These are phyloP conservation scores for Mellivora capensis DNA, from an alignment of 2,113 vertebrate genomes.

Conservation along the genomic window DNA sequence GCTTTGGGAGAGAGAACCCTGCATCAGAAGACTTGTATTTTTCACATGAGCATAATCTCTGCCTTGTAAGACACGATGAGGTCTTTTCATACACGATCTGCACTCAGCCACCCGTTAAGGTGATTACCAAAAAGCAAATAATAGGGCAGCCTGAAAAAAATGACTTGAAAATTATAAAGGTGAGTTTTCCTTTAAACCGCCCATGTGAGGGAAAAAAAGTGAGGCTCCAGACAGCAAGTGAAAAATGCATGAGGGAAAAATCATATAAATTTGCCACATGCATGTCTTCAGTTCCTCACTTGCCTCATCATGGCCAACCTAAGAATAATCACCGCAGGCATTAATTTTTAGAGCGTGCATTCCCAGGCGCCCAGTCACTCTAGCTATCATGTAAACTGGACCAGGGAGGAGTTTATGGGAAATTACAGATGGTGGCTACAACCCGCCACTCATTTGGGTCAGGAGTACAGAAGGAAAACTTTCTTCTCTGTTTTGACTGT, in stretches of 20 bases:
- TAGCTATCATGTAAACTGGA: neutral
- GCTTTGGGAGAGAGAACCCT: neutral
- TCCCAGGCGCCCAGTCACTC: neutral
- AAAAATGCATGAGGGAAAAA: neutral
- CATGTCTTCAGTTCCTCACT: neutral
- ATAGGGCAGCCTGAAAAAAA: neutral
- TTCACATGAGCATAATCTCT: neutral
- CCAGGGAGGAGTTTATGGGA: neutral
- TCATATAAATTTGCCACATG: neutral
- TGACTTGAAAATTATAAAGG: neutral
- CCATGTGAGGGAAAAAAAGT: neutral
- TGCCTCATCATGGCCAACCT: neutral
- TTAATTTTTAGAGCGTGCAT: neutral
- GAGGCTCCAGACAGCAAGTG: neutral
- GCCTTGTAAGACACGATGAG: neutral
- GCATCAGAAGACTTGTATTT: neutral
- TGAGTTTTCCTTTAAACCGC: conserved; percentile 36
- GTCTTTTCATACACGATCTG: neutral
- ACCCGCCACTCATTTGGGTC: neutral
- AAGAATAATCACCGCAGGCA: neutral
- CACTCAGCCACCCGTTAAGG: neutral
- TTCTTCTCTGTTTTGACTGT: neutral
- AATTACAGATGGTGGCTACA: neutral
- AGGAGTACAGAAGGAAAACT: conserved; percentile 6
- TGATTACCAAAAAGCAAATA: neutral